A percentile compares a stretch with the other conserved stretches of the same genome.
Evolutionary conservation across 2,113 vertebrate species (phyloP).

Genomic region (Rhegmatorhina hoffmannsi): DNA sequence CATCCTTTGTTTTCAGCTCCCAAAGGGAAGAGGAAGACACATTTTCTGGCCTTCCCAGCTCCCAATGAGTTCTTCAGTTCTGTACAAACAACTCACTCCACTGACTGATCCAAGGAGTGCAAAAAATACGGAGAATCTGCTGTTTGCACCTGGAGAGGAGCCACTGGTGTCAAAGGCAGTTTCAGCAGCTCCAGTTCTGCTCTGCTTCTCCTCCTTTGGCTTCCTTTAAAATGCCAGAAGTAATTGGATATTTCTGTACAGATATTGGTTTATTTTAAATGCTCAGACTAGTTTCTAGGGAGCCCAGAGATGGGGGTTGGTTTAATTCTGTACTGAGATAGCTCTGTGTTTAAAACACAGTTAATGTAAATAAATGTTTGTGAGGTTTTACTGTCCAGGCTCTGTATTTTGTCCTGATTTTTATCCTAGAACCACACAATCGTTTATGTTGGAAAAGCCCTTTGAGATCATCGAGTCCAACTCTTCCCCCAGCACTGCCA

Average conservation of each 20-base stretch:
- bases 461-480: neutral
- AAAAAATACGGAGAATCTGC: neutral
- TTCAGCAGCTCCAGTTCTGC: neutral
- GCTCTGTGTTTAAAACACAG: neutral
- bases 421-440: neutral
- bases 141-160: neutral
- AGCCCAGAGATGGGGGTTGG: neutral
- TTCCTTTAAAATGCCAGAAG: neutral
- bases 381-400: neutral
- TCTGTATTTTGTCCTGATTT: neutral
- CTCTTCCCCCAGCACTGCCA: neutral
- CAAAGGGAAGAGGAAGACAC: neutral
- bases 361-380: neutral
- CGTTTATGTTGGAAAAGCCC: neutral
- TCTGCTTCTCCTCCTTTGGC: neutral
- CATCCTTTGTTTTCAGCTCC: neutral
- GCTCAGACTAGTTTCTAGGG: neutral
- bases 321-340: neutral
- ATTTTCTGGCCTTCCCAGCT: neutral
- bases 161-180: neutral
- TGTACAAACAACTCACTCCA: neutral
- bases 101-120: neutral
- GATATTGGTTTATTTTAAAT: neutral
- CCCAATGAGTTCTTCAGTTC: neutral
- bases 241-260: neutral